Evolutionary conservation across 1,140 invertebrate species (phyloP).

Genomic region (Macrosteles quadrilineatus): DNA sequence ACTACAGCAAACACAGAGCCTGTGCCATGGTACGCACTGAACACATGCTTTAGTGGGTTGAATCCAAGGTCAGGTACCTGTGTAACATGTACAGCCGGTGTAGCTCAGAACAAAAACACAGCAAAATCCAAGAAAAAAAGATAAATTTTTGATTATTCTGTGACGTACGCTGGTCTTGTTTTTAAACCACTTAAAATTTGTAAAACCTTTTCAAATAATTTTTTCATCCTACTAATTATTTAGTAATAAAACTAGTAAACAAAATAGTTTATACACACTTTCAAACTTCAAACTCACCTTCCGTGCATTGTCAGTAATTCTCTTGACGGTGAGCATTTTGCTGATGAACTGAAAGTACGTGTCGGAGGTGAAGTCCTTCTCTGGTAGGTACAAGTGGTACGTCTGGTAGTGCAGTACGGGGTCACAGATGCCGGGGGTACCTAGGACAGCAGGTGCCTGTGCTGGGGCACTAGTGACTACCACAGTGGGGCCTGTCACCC

Average conservation of each 20-base stretch:
- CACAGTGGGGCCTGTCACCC: constrained; percentile 55
- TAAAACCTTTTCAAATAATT: too few species aligned
- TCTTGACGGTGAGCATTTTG: constrained; percentile 62
- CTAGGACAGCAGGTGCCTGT: constrained; percentile 45
- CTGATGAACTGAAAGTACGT: constrained; percentile 63
- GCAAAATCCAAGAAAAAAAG: too few species aligned
- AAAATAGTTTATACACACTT: too few species aligned
- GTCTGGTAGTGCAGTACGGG: constrained; percentile 54
- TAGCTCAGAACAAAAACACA: too few species aligned
- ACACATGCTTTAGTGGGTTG: constrained; percentile 52
- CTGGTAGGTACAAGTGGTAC: constrained; percentile 64
- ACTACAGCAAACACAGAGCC: constrained; percentile 64
- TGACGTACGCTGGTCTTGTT: too few species aligned
- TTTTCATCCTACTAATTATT: too few species aligned
- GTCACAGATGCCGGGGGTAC: constrained; percentile 45
- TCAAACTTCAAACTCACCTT: constrained; percentile 58
- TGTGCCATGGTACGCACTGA: constrained; percentile 63
- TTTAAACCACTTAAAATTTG: too few species aligned
- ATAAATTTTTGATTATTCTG: too few species aligned
- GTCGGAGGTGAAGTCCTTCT: constrained; percentile 56
- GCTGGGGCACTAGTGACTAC: constrained; percentile 61
- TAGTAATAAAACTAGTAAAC: too few species aligned
- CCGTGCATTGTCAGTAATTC: constrained; percentile 57
- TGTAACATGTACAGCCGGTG: too few species aligned
- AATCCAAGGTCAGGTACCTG: too few species aligned